Evolutionary conservation across 2,113 vertebrate species (phyloP), one percentile per base, ranked within the genome.

Genomic region (Dryoscopus gambensis): DNA sequence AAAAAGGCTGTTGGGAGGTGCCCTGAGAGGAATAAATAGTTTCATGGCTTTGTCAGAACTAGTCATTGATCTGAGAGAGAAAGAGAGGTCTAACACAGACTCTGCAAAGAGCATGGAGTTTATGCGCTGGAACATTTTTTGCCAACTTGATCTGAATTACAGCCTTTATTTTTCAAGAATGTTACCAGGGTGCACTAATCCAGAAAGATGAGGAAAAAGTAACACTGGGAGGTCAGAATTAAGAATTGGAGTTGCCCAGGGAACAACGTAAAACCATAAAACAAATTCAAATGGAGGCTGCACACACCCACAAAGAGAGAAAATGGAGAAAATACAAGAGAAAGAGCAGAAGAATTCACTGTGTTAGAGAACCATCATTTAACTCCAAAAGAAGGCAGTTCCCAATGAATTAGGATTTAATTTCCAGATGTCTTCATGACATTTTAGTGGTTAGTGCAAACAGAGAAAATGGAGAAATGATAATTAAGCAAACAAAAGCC

Each of bases 401-500:
- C n/a, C 52, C 2, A 2, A 65, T 57, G 65, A 69, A 75, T 88
- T 74, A 81, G 64, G 68, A 77, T 77, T 90, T 93, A 52, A 64
- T 59, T 95, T 95, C 86, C 86, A 92, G 60, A 94, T 88, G 85
- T 44, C 64, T 89, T 87, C 67, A 63, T 52, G 80, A 77, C 64
- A 67, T 84, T 84, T 86, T 39, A 88, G 79, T 47, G 46, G 79
- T 93, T 90, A 96, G 25, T 64, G n/a, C 69, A 91, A 89, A 74
- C 22, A 81, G n/a, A 78, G 30, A 80, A 89, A 90, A 91, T 33
- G 44, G 33, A 90, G 37, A 79, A 84, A 84, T 14, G 2, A 52
- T 44, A 90, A 91, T 90, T 88, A 88, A 81, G 86, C 88, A 89
- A 94, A 92, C 68, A 92, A 94, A 94, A 93, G 76, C 90, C 53